Evolutionary conservation across 2,797 vertebrate species (phyloP), one percentile per base, ranked within the genome.

Genomic region (Pterois miles): DNA sequence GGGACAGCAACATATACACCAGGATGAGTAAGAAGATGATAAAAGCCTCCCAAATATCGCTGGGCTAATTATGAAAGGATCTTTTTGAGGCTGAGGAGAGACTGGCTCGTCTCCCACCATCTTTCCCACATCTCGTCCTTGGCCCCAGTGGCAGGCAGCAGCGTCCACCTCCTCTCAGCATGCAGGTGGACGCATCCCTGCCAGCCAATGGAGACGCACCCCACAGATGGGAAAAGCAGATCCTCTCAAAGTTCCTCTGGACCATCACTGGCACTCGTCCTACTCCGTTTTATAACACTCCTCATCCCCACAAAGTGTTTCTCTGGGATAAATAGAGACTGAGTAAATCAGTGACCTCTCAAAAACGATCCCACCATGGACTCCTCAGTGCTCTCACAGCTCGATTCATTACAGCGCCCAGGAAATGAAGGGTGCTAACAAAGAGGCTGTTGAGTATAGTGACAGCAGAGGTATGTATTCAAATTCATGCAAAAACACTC

Each of bases 201-300:
- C 88, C 86, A 91, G 83, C 87, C 87, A 81, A 76, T 63, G 48
- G 73, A 76, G 71, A 76, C 68, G 85, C 89, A 73, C 90, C 92
- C 92, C 92, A 86, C 88, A 87, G 92, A 93, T 94, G 92, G 90
- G 92, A 93, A 93, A 89, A 84, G 40, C 72, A 87, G 73, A 74
- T 82, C 63, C 57, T 89, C 78, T 84, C 52, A 82, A 82, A 79
- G 67, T 76, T 80, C 76, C 80, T 64, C 27, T 23, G 64, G 77
- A 84, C 63, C 48, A 64, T 83, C 82, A 53, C 78, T 90, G 88
- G 84, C 85, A 91, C 84, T 85, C 60, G 13, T 83, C 66, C 74
- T 81, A 40, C 71, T 73, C 80, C 77, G 69, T 85, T 85, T 81
- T 84, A 53, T 80, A 86, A 81, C 13, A 12, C 71, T 72, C 83